Conservation (phyloP, 2,113 vertebrate genomes). For the Girardinichthys multiradiatus region DNA sequence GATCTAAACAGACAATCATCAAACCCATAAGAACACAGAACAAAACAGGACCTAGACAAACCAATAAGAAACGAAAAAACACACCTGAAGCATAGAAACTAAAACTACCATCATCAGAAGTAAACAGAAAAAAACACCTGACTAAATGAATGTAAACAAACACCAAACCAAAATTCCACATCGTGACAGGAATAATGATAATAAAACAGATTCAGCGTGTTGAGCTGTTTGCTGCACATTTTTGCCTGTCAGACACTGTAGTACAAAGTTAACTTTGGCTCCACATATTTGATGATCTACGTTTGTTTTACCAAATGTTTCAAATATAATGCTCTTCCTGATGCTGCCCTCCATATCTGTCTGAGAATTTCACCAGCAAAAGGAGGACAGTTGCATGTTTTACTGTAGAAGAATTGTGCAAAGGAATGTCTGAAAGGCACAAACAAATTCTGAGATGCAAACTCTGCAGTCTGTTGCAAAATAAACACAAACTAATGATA, state of each 20-base stretch:
- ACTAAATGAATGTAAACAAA: too few relatives aligned
- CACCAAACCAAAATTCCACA: too few relatives aligned
- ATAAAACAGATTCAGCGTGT: too few relatives aligned
- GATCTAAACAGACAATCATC: too few relatives aligned
- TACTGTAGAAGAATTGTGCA: not conserved
- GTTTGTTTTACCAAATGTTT: not conserved
- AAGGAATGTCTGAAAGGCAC: not conserved
- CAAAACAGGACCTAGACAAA: too few relatives aligned
- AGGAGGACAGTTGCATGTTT: not conserved
- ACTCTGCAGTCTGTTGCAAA: not conserved
- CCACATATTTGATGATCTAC: not conserved
- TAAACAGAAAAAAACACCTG: too few relatives aligned
- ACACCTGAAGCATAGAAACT: too few relatives aligned
- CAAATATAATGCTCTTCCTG: not conserved
- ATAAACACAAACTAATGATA: not conserved
- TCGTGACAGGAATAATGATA: too few relatives aligned
- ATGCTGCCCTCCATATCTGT: not conserved
- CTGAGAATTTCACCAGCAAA: not conserved
- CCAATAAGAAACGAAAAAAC: too few relatives aligned
- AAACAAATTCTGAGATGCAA: not conserved
- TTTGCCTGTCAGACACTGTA: too few relatives aligned
- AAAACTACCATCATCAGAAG: too few relatives aligned
- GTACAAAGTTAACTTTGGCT: not conserved
- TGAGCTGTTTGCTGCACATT: not conserved
- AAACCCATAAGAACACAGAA: too few relatives aligned